A percentile compares a stretch with the other conserved stretches of the same genome.
Conservation (phyloP, 2,113 vertebrate genomes). For the Accipiter cooperii region DNA sequence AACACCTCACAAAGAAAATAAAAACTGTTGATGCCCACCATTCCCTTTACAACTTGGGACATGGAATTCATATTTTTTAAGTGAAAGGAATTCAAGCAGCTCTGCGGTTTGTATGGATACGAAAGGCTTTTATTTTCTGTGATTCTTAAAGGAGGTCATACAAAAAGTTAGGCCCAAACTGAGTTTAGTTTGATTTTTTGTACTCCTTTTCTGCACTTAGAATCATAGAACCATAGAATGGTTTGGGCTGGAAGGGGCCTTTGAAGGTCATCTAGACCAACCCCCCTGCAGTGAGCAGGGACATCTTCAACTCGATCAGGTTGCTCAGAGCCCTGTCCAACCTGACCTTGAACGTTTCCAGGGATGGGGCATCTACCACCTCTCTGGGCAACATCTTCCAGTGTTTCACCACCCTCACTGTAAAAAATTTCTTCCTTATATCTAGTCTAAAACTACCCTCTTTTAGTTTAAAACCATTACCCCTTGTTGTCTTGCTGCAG, state of each 20-base stretch:
- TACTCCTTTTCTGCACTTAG: neutral
- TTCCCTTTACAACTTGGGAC: neutral
- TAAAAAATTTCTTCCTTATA: no score
- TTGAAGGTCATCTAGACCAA: neutral
- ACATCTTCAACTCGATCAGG: neutral
- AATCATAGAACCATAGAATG: neutral
- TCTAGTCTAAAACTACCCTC: no score
- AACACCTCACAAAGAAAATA: neutral
- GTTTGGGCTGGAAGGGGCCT: neutral
- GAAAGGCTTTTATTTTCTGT: neutral
- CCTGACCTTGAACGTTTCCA: neutral
- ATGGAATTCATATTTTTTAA: neutral
- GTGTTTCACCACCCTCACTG: neutral
- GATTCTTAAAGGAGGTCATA: neutral
- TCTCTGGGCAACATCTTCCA: neutral
- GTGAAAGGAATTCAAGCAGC: neutral
- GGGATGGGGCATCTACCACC: neutral
- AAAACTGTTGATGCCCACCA: neutral
- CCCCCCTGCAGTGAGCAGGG: neutral
- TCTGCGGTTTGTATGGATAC: neutral
- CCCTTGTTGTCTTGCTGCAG: no score
- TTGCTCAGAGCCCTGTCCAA: neutral
- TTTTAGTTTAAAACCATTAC: no score
- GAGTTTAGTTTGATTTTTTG: neutral
- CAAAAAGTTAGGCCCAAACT: neutral